Evolutionary conservation across 2,797 vertebrate species (phyloP).

Genomic region (Borostomias antarcticus): DNA sequence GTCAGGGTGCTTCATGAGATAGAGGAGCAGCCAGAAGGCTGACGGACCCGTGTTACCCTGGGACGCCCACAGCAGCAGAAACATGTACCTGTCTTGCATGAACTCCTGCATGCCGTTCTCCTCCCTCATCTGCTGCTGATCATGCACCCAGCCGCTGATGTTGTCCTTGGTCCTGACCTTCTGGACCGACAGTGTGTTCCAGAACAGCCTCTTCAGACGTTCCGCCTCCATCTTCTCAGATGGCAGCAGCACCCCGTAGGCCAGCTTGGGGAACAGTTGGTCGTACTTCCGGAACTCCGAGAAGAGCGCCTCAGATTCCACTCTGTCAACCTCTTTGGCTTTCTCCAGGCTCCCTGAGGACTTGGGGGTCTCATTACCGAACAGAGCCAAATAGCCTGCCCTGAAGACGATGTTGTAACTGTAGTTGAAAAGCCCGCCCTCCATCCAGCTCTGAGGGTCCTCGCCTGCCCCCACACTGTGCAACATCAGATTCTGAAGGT

Average conservation of each 20-base stretch:
- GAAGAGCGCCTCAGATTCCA: conserved; percentile 78
- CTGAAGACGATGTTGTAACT: conserved; percentile 87
- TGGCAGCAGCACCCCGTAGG: conserved; percentile 77
- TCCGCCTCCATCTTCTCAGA: conserved; percentile 74
- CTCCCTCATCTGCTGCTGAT: conserved; percentile 65
- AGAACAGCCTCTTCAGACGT: conserved; percentile 77
- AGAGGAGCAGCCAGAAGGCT: conserved; percentile 89
- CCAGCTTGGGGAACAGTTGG: conserved; percentile 82
- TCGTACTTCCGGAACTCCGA: conserved; percentile 87
- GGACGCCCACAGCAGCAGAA: conserved; percentile 91
- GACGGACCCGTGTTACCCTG: conserved; percentile 90
- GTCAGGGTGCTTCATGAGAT: conserved; percentile 86
- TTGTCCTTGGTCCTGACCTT: conserved; percentile 74
- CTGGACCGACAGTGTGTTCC: conserved; percentile 73
- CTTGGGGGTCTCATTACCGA: conserved; percentile 68
- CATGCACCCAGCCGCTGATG: conserved; percentile 83
- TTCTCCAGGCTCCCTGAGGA: conserved; percentile 48
- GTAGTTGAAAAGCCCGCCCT: conserved; percentile 83
- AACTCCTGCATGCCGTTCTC: conserved; percentile 62
- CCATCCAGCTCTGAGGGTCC: conserved; percentile 72
- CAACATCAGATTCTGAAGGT: conserved; percentile 80
- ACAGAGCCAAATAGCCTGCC: conserved; percentile 86
- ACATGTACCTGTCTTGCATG: conserved; percentile 84
- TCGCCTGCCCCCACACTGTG: conserved; percentile 47
- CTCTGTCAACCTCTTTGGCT: conserved; percentile 72